Evolutionary conservation across 1,140 invertebrate species (phyloP), one percentile per base, ranked within the genome.

Genomic region (Nylanderia fulva): DNA sequence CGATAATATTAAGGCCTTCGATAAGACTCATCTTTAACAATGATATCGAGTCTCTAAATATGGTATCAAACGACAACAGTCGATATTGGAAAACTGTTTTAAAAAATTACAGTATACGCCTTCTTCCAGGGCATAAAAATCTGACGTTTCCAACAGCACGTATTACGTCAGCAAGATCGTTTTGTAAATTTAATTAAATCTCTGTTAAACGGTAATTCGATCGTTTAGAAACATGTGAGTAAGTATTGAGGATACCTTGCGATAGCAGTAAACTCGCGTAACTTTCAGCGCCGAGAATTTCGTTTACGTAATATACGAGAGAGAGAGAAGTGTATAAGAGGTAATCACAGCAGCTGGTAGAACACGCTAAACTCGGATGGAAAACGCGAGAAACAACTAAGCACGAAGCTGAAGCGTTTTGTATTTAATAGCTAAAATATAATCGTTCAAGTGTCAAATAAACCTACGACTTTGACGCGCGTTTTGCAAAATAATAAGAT

Each of bases 131-230:
- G 1, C 5, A 39, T 39, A 54, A 6, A 79, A 82, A 82, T 72
- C 66, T 71, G 13, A 21, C 21, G 45, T 82, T 82, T 60, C 36
- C 5, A 58, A 27, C 39, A 45, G 36, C 24, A 52, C 27, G 7
- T 42, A 27, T 69, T 56, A 42, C 39, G 66, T 72, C 56, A 58
- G 52, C 52, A 5, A 36, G 52, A 82, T 71, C 66, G 52, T 45
- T 82, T 82, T 58, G 36, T 52, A 24, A 72, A 80, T 33, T 71
- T 80, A 80, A 82, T 82, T 82, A 82, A 82, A 72, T 82, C 66
- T 45, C 77, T 58, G 52, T 58, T 72, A 45, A 54, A 71, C 27
- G 52, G 71, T 56, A 82, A 82, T 36, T 82, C 52, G 52, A 36
- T 36, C 66, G 66, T 71, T 48, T 56, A 68, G 45, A 54, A 24